Evolutionary conservation across 2,888 invertebrate genomes (phyloP).

Genomic region (Punctoribates punctum): DNA sequence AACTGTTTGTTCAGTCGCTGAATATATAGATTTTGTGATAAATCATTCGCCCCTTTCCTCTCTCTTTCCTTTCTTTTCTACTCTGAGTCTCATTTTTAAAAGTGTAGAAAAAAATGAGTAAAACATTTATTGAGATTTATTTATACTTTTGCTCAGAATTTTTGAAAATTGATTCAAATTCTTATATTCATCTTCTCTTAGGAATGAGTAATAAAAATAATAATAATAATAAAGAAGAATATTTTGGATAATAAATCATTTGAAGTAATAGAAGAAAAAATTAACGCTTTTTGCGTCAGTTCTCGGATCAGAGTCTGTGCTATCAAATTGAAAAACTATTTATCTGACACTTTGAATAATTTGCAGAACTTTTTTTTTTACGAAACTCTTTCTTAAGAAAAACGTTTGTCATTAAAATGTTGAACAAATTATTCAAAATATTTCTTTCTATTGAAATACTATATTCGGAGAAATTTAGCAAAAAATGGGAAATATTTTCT

Average conservation of each 20-base stretch:
- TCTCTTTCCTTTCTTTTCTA: neutral
- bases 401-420: neutral
- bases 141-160: constrained; percentile 5
- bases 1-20: neutral
- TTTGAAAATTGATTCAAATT: neutral
- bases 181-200: neutral
- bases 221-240: neutral
- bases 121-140: constrained; percentile 26
- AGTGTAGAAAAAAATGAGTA: neutral
- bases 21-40: constrained; percentile 17
- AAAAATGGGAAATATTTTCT: neutral
- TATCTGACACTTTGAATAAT: constrained; percentile 16
- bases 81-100: neutral
- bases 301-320: neutral
- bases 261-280: neutral
- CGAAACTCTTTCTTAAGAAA: neutral
- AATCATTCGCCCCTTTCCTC: neutral
- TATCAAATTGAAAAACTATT: constrained; percentile 13
- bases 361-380: neutral
- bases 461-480: neutral
- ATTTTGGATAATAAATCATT: constrained; percentile 30
- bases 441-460: no score
- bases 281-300: neutral
- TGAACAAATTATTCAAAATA: neutral
- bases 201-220: neutral